Evolutionary conservation across 2,113 vertebrate genomes (phyloP).

Genomic region (Menidia beryllina): DNA sequence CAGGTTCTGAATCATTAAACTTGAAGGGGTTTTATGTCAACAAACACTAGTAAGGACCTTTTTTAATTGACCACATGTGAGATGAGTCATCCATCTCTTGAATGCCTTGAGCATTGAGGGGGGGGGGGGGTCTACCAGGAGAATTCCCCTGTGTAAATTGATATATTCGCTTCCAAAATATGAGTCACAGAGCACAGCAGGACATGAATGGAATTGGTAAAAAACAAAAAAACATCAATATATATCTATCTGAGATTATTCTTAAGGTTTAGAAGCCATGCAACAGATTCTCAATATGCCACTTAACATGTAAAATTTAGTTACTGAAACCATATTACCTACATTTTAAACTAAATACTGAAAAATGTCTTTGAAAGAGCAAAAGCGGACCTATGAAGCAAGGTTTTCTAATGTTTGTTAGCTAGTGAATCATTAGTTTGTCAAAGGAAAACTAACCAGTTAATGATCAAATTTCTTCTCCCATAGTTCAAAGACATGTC

Average conservation of each 20-base stretch:
- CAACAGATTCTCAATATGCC: neutral
- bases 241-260: neutral
- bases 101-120: constrained; percentile 37
- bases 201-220: neutral
- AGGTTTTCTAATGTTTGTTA: constrained; percentile 27
- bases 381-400: neutral
- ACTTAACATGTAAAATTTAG: neutral
- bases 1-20: constrained; percentile 67
- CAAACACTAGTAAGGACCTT: constrained; percentile 64
- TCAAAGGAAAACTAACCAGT: constrained; percentile 45
- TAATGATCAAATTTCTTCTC: constrained; percentile 61
- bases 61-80: constrained; percentile 68
- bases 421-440: constrained; percentile 65
- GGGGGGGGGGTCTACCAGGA: constrained; percentile 34
- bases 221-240: neutral
- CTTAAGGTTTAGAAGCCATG: neutral
- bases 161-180: neutral
- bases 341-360: neutral
- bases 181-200: neutral
- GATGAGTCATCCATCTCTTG: constrained; percentile 65
- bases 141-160: constrained; percentile 28
- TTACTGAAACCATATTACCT: neutral
- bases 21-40: constrained; percentile 62
- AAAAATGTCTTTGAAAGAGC: neutral
- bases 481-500: constrained; percentile 27